A percentile compares a stretch with the other conserved stretches of the same genome.
These are phyloP conservation scores for Rapana venosa DNA, from an alignment of 2,888 invertebrate species.

Conservation along the genomic window DNA sequence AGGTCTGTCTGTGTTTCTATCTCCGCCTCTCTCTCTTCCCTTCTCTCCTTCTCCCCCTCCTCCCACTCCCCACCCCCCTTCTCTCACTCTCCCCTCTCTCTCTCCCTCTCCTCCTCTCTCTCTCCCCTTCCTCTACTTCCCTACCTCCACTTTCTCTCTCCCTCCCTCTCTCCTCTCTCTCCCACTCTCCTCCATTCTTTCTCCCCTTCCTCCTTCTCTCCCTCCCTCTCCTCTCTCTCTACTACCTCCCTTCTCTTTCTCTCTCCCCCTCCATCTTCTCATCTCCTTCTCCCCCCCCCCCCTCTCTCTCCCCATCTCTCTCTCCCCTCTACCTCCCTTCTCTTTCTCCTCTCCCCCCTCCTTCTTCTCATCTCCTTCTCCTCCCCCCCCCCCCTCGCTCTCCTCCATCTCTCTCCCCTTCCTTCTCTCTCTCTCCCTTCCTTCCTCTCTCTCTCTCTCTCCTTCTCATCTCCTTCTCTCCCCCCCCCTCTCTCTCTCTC, in stretches of 20 bases:
- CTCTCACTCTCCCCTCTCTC: too few relatives aligned
- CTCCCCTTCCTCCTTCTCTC: background rate
- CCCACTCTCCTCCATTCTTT: background rate
- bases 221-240: too few relatives aligned
- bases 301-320: background rate
- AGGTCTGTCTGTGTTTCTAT: too few relatives aligned
- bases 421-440: background rate
- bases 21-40: too few relatives aligned
- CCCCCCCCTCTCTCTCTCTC: background rate
- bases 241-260: background rate
- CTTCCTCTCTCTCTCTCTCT: background rate
- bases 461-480: background rate
- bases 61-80: background rate
- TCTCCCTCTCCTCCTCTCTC: background rate
- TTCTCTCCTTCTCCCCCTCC: background rate
- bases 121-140: background rate
- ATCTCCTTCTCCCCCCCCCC: background rate
- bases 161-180: background rate
- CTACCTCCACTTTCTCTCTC: too few relatives aligned
- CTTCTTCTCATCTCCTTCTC: background rate
- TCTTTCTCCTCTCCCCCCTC: background rate
- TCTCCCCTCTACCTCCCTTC: background rate
- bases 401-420: background rate
- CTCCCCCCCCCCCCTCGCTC: background rate
- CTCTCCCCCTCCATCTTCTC: background rate